A percentile compares a stretch with the other conserved stretches of the same genome.
Conservation (phyloP, 1,140 invertebrate genomes). For the Berghia stephanieae region DNA sequence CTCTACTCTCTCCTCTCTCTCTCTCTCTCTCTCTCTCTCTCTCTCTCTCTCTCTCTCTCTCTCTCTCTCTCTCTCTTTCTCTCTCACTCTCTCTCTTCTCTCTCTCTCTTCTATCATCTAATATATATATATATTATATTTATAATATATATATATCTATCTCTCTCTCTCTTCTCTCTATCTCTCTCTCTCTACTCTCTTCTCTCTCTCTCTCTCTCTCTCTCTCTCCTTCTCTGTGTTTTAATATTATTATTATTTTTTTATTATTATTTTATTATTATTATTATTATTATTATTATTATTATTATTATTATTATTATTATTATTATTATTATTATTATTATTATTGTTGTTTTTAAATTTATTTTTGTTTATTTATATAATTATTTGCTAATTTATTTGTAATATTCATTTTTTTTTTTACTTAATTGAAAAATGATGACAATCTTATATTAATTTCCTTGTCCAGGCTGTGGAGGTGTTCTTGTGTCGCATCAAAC, state of each 20-base stretch:
- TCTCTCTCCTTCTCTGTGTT: background rate
- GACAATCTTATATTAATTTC: too few relatives aligned
- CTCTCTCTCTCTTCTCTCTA: background rate
- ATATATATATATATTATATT: background rate
- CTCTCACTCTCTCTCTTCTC: constrained; percentile 14
- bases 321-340: too few relatives aligned
- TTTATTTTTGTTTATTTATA: background rate
- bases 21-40: background rate
- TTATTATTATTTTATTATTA: too few relatives aligned
- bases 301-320: too few relatives aligned
- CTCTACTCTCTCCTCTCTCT: too few relatives aligned
- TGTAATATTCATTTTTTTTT: too few relatives aligned
- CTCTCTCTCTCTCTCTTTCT: constrained; percentile 21
- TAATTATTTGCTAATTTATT: too few relatives aligned
- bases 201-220: background rate
- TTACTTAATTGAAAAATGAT: too few relatives aligned
- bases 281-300: too few relatives aligned
- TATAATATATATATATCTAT: background rate
- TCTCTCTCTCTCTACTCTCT: background rate
- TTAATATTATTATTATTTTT: too few relatives aligned
- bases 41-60: background rate
- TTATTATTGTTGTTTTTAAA: too few relatives aligned
- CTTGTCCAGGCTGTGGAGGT: constrained; percentile 51
- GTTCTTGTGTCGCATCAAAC: constrained; percentile 46
- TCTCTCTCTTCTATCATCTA: too few relatives aligned